Conservation (phyloP, 2,113 vertebrate species). For the Myotis yumanensis region DNA sequence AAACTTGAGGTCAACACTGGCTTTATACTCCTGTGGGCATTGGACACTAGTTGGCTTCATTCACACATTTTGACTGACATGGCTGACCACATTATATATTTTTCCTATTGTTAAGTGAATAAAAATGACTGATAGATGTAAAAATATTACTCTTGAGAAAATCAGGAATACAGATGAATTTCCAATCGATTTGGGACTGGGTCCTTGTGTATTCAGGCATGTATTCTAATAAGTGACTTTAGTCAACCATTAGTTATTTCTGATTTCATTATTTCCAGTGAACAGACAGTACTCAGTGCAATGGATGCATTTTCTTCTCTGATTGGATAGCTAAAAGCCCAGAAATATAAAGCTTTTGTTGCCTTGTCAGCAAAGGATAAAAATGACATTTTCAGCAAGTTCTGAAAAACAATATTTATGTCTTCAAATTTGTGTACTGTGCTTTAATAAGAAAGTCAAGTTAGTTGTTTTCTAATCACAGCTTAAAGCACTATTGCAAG, state of each 20-base stretch:
- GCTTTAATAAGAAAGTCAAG: slow-evolving; percentile 39
- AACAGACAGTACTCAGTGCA: neutral
- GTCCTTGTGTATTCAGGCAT: neutral
- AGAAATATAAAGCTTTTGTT: slow-evolving; percentile 72
- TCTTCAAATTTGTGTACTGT: slow-evolving; percentile 37
- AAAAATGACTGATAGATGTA: neutral
- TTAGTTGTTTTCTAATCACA: slow-evolving; percentile 67
- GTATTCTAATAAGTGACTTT: neutral
- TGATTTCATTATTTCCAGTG: slow-evolving; percentile 57
- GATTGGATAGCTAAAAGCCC: slow-evolving; percentile 24
- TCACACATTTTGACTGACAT: neutral
- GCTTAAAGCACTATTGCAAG: slow-evolving; percentile 34
- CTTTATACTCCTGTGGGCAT: neutral
- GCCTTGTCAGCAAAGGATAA: slow-evolving; percentile 62
- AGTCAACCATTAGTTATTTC: slow-evolving; percentile 24
- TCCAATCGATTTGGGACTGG: neutral
- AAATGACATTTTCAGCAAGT: slow-evolving; percentile 52
- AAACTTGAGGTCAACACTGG: neutral
- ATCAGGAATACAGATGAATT: neutral
- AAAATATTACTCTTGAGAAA: neutral
- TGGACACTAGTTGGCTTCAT: neutral
- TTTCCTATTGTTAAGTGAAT: neutral
- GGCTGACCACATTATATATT: neutral
- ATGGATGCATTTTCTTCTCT: slow-evolving; percentile 59
- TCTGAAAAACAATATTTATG: slow-evolving; percentile 70